phyloP scores from a whole-genome alignment of 2,888 invertebrate genomes.

The Camponotus fellah region DNA sequence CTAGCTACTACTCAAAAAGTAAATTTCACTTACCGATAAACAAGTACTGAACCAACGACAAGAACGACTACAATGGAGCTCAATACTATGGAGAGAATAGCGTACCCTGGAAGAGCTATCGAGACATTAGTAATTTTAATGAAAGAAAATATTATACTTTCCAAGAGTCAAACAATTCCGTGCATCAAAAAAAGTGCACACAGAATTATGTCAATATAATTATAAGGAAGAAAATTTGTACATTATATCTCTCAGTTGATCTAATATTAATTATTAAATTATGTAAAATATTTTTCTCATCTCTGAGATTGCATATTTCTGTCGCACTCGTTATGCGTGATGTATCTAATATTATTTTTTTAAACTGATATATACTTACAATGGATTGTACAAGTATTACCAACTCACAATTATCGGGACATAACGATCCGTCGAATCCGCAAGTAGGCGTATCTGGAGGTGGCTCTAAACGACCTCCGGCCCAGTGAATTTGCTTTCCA shows the following conservation, averaged over 20 bases:
- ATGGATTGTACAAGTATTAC: constrained; percentile 5
- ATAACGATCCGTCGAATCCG: constrained; percentile 96
- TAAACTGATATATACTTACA: background rate
- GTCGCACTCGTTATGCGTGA: background rate
- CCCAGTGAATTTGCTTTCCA: constrained; percentile 94
- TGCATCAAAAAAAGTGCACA: background rate
- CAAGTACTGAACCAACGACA: constrained; percentile 91
- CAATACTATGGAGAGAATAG: constrained; percentile 94
- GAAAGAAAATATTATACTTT: constrained; percentile 28
- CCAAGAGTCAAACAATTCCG: background rate
- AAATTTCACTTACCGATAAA: constrained; percentile 90
- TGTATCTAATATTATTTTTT: background rate
- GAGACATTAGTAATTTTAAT: constrained; percentile 47
- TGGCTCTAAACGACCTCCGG: constrained; percentile 92
- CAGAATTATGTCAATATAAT: background rate
- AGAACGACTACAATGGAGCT: constrained; percentile 90
- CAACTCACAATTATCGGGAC: constrained; percentile 93
- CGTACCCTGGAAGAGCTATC: constrained; percentile 93
- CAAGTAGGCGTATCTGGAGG: constrained; percentile 96
- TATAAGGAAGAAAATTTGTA: background rate
- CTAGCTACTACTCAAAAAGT: background rate
- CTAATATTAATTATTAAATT: background rate
- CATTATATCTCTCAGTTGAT: background rate
- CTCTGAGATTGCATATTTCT: background rate
- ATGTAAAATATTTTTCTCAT: background rate